Evolutionary conservation across 2,888 invertebrate genomes (phyloP).

Genomic region (Campopleginae sp.): DNA sequence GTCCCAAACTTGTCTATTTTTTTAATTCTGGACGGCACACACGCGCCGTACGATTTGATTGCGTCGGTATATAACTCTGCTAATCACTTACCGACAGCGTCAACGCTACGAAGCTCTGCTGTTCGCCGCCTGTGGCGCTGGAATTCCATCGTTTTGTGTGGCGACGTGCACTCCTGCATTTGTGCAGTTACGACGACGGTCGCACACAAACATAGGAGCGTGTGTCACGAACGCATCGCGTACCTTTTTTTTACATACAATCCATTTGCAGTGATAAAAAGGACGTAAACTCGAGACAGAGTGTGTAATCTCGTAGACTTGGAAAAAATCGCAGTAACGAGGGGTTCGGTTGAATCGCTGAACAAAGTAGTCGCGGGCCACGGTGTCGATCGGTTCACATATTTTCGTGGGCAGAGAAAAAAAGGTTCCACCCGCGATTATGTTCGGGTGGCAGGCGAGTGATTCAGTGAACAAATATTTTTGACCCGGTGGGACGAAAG

Average conservation of each 20-base stretch:
- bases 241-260: constrained; percentile 5
- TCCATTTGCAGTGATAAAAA: constrained; percentile 2
- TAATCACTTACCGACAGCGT: not conserved
- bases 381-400: not conserved
- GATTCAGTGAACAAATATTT: constrained; percentile 76
- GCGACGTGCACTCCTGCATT: constrained; percentile 45
- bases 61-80: not conserved
- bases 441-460: constrained; percentile 72
- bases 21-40: too few relatives aligned
- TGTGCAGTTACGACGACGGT: constrained; percentile 7
- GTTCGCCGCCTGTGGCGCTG: not conserved
- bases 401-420: constrained; percentile 15
- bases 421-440: constrained; percentile 52
- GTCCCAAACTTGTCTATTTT: too few relatives aligned
- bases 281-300: not conserved
- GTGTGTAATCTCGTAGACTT: not conserved
- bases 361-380: not conserved
- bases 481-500: constrained; percentile 58
- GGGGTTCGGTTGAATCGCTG: not conserved
- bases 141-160: not conserved
- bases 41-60: too few relatives aligned
- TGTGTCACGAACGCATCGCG: constrained; percentile 6
- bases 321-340: not conserved
- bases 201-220: constrained; percentile 18
- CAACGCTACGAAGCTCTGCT: not conserved